A percentile compares a stretch with the other conserved stretches of the same genome.
phyloP scores from a whole-genome alignment of 2,888 invertebrate genomes.

The Elysia crispata region DNA sequence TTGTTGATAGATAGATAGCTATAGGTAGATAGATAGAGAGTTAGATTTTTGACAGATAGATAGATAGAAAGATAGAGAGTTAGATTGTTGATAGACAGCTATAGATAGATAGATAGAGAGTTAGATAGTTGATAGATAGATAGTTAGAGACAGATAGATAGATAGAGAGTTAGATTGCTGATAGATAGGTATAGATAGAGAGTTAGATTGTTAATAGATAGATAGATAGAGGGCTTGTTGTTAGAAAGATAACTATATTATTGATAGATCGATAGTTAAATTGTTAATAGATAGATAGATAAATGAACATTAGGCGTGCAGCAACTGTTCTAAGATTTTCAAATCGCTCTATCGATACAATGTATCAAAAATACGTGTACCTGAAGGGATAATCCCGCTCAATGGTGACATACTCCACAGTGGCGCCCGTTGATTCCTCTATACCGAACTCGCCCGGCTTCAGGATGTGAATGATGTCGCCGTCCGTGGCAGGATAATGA shows the following conservation, averaged over 20 bases:
- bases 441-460: conserved; percentile 40
- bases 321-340: too few relatives aligned
- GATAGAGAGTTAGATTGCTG: too few relatives aligned
- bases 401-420: conserved; percentile 28
- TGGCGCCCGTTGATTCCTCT: neutral
- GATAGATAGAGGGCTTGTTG: too few relatives aligned
- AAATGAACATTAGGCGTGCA: too few relatives aligned
- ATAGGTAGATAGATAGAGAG: neutral
- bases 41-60: neutral
- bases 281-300: too few relatives aligned
- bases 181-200: too few relatives aligned
- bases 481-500: conserved; percentile 24
- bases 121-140: neutral
- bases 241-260: too few relatives aligned
- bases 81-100: neutral
- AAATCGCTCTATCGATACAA: neutral
- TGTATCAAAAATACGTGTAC: conserved; percentile 5
- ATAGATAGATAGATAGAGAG: neutral
- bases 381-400: conserved; percentile 24
- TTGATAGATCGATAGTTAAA: too few relatives aligned
- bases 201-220: too few relatives aligned
- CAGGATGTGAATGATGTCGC: conserved; percentile 37
- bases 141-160: neutral
- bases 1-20: neutral
- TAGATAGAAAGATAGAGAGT: neutral